Evolutionary conservation across 1,140 invertebrate genomes (phyloP).

Genomic region (Philotrypesis tridentata): DNA sequence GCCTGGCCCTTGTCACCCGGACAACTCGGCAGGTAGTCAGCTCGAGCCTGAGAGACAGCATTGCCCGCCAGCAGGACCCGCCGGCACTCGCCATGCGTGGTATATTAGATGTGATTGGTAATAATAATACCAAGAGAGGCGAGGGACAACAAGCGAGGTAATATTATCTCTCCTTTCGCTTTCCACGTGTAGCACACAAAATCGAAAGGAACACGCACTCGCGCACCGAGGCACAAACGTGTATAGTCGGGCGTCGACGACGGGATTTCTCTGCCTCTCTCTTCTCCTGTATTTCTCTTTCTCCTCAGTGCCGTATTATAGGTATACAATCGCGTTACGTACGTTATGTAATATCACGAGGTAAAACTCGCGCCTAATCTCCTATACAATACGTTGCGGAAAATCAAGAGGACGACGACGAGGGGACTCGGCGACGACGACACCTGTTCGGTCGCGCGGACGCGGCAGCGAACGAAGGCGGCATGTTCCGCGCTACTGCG

Average conservation of each 20-base stretch:
- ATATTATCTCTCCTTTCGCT: background rate
- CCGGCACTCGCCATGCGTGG: slow-evolving; percentile 25
- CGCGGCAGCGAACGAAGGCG: slow-evolving; percentile 12
- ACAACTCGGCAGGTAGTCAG: slow-evolving; percentile 13
- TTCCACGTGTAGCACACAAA: background rate
- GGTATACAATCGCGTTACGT: no score
- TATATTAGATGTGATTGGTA: no score
- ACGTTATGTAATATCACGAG: no score
- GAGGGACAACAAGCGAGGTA: background rate
- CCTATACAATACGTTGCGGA: no score
- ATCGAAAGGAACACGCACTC: background rate
- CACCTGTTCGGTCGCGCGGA: background rate
- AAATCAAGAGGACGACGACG: background rate
- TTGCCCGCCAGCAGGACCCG: slow-evolving; percentile 30
- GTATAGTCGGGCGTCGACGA: background rate
- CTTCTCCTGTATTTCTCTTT: no score
- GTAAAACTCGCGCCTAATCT: no score
- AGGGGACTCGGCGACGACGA: background rate
- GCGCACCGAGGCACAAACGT: background rate
- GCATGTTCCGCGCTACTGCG: background rate
- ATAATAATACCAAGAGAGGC: no score
- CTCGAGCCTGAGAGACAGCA: slow-evolving; percentile 6
- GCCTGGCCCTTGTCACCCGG: background rate
- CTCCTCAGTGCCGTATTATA: no score
- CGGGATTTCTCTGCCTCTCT: no score